Percentiles rank a stretch among this genome's conserved stretches.
These are phyloP conservation scores for Aradus depressus DNA, from an alignment of 2,888 invertebrate species.

Conservation along the genomic window DNA sequence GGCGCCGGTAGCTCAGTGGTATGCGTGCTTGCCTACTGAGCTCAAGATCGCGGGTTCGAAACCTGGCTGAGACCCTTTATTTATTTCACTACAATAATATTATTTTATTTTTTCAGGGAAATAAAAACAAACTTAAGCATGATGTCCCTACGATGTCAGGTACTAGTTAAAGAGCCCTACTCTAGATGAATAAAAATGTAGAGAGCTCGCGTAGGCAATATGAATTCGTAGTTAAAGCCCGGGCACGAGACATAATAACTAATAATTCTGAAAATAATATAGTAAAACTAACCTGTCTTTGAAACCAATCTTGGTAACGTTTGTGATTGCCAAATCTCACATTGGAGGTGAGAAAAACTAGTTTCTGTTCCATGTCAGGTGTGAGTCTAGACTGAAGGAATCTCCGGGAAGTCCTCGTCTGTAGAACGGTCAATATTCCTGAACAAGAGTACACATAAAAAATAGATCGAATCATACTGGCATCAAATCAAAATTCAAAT, in stretches of 20 bases:
- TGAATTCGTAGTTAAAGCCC: too few species aligned
- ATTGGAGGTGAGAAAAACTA: conserved; percentile 73
- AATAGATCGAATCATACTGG: neutral
- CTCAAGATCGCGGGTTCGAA: too few species aligned
- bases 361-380: conserved; percentile 86
- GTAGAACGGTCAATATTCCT: conserved; percentile 62
- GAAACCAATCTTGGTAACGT: conserved; percentile 91
- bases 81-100: too few species aligned
- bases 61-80: too few species aligned
- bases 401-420: conserved; percentile 73
- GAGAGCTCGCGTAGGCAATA: neutral
- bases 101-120: neutral
- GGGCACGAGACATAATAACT: neutral
- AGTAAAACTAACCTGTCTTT: conserved; percentile 46
- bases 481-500: neutral
- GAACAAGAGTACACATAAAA: conserved; percentile 23
- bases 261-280: neutral
- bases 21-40: too few species aligned
- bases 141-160: too few species aligned
- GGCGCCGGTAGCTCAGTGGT: too few species aligned
- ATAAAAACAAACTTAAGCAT: too few species aligned
- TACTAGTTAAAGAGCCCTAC: too few species aligned
- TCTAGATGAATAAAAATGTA: neutral
- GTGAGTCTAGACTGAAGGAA: conserved; percentile 76
- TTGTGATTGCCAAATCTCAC: conserved; percentile 85